Percentiles rank a stretch among this genome's conserved stretches.
Evolutionary conservation across 2,888 invertebrate genomes (phyloP).

Genomic region (Choreutis nemorana): DNA sequence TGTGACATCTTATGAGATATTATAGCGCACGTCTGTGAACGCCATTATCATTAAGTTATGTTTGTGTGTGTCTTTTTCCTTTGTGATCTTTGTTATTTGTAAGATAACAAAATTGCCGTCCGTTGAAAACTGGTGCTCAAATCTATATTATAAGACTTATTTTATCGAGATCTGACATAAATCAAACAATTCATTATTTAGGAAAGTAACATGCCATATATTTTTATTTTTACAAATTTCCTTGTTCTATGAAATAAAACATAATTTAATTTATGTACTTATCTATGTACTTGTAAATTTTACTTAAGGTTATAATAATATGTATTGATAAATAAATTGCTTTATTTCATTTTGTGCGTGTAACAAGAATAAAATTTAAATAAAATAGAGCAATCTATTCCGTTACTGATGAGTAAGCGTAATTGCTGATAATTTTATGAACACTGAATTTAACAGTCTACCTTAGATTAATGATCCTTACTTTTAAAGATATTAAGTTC

Average conservation of each 20-base stretch:
- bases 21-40: no score
- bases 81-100: no score
- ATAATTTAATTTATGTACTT: conserved; percentile 22
- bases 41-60: no score
- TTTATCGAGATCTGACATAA: conserved; percentile 14
- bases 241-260: conserved; percentile 39
- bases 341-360: conserved; percentile 40
- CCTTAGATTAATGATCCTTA: background rate
- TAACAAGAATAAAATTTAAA: conserved; percentile 20
- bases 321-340: conserved; percentile 30
- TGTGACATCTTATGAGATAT: no score
- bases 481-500: no score
- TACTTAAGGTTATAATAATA: background rate
- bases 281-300: background rate
- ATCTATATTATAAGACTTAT: conserved; percentile 12
- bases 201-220: conserved; percentile 65
- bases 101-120: no score
- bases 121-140: conserved; percentile 27
- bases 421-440: conserved; percentile 10
- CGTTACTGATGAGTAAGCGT: conserved; percentile 14
- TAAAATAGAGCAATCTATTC: conserved; percentile 37
- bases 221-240: conserved; percentile 49
- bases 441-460: conserved; percentile 12
- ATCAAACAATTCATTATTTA: conserved; percentile 27
- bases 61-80: no score